Evolutionary conservation across 2,797 vertebrate species (phyloP).

Genomic region (Myotis pilosus): DNA sequence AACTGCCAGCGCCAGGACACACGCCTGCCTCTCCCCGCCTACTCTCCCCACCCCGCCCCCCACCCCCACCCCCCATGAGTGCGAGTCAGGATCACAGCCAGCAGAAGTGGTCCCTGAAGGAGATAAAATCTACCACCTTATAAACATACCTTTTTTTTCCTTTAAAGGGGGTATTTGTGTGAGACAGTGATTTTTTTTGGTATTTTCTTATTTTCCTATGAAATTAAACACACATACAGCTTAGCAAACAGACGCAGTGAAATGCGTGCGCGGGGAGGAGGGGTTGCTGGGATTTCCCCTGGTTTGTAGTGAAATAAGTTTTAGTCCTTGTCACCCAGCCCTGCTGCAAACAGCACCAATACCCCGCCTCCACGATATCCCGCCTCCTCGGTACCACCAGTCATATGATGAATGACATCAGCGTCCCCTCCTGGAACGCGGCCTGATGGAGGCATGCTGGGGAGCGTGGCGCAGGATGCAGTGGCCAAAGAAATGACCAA

Average conservation of each 20-base stretch:
- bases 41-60: too few species aligned
- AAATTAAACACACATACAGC: constrained; percentile 3
- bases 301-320: background rate
- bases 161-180: background rate
- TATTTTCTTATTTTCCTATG: background rate
- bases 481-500: constrained; percentile 36
- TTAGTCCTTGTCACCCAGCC: background rate
- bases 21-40: background rate
- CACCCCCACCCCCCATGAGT: rapidly evolving
- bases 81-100: rapidly evolving
- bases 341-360: background rate
- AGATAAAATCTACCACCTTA: background rate
- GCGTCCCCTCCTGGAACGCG: background rate
- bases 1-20: background rate
- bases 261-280: background rate
- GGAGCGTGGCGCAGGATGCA: background rate
- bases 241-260: background rate
- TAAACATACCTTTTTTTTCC: background rate
- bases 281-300: background rate
- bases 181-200: background rate
- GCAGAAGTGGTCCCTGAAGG: background rate
- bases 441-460: background rate
- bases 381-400: background rate
- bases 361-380: background rate
- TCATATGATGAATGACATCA: background rate